Conservation (phyloP, 1,140 invertebrate species). For the Pachypeltis micranthus region DNA sequence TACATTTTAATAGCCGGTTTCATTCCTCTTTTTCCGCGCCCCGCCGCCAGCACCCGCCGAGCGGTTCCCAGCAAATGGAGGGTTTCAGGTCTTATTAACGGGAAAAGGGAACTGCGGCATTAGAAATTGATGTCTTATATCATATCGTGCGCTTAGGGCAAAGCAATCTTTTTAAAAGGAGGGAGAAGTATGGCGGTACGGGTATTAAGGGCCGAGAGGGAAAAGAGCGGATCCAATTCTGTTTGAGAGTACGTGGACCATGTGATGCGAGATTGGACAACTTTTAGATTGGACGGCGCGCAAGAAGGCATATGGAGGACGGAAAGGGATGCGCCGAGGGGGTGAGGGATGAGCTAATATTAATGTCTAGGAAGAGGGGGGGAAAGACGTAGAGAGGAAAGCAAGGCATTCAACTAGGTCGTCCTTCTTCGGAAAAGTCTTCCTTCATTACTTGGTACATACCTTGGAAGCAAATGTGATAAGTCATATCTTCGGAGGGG, state of each 20-base stretch:
- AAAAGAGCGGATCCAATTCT: neutral
- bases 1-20: too few species aligned
- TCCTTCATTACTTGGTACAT: too few species aligned
- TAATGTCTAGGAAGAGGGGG: slow-evolving; percentile 2
- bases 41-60: too few species aligned
- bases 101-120: neutral
- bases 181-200: neutral
- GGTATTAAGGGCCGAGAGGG: neutral
- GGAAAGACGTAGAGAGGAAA: neutral
- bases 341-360: slow-evolving; percentile 2
- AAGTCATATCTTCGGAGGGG: too few species aligned
- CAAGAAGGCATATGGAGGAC: neutral
- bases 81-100: neutral
- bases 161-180: neutral
- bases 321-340: neutral
- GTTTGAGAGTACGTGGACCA: slow-evolving; percentile 8
- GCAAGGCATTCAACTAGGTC: neutral
- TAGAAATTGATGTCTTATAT: slow-evolving; percentile 8
- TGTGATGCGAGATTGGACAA: slow-evolving; percentile 8
- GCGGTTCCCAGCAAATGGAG: too few species aligned
- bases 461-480: too few species aligned
- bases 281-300: neutral
- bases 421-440: neutral
- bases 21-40: too few species aligned
- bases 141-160: neutral